Conservation (phyloP, 2,797 vertebrate genomes). For the Buceros bicornis region DNA sequence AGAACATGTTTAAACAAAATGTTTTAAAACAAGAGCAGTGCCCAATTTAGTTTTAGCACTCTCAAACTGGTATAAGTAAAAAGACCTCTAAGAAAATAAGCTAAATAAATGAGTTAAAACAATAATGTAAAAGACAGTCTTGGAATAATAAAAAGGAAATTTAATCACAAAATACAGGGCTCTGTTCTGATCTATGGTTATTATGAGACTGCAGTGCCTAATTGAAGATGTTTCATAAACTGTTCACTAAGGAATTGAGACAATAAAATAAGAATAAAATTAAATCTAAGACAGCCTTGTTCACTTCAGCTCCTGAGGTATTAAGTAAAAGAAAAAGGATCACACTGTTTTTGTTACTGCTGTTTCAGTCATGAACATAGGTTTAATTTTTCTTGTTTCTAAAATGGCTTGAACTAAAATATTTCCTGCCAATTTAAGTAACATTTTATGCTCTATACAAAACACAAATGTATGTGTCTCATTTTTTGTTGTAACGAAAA, state of each 20-base stretch:
- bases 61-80: neutral
- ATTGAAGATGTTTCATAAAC: neutral
- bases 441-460: neutral
- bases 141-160: neutral
- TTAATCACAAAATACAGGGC: neutral
- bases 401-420: neutral
- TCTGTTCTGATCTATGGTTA: neutral
- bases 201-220: neutral
- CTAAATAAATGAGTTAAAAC: neutral
- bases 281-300: neutral
- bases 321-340: neutral
- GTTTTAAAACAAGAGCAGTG: neutral
- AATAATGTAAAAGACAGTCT: neutral
- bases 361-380: neutral
- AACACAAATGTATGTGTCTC: neutral
- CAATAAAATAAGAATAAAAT: neutral
- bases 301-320: neutral
- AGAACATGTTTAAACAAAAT: too few relatives aligned
- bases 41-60: neutral
- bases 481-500: neutral
- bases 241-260: neutral
- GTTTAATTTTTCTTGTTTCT: neutral
- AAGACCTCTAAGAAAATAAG: neutral
- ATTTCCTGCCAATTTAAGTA: neutral
- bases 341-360: neutral